Evolutionary conservation across 2,113 vertebrate genomes (phyloP).

Genomic region (Chaenogobius annularis): DNA sequence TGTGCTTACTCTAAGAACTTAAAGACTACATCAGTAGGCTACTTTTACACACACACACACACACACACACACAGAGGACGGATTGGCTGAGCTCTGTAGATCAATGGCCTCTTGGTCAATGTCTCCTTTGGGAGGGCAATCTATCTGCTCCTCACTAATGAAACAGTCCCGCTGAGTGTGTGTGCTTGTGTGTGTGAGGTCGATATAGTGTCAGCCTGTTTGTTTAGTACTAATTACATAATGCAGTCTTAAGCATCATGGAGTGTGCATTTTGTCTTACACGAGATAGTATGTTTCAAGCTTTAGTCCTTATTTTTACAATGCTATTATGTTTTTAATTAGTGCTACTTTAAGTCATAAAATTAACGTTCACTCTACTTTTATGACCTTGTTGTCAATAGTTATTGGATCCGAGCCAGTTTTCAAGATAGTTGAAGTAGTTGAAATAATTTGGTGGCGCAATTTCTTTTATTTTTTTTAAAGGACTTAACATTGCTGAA

Average conservation of each 20-base stretch:
- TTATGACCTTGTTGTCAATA: not conserved
- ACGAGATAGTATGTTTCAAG: not conserved
- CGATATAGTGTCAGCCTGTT: slow-evolving; percentile 25
- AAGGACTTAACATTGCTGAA: not conserved
- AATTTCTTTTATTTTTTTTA: not conserved
- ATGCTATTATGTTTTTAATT: not conserved
- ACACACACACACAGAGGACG: slow-evolving; percentile 16
- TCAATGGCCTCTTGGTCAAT: slow-evolving; percentile 73
- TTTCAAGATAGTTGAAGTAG: not conserved
- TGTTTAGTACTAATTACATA: slow-evolving; percentile 39
- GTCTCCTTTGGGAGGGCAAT: slow-evolving; percentile 67
- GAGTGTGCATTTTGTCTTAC: not conserved
- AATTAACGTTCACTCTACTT: not conserved
- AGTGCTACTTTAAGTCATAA: not conserved
- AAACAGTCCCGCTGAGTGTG: slow-evolving; percentile 44
- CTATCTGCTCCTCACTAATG: slow-evolving; percentile 70
- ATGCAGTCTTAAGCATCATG: slow-evolving; percentile 5
- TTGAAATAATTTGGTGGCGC: not conserved
- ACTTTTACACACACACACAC: slow-evolving; percentile 36
- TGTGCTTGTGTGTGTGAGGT: slow-evolving; percentile 17
- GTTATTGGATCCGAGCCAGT: not conserved
- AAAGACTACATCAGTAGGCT: slow-evolving; percentile 68
- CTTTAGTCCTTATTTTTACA: not conserved
- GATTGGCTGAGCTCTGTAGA: slow-evolving; percentile 67
- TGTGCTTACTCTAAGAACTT: slow-evolving; percentile 68